These are phyloP conservation scores for Xiphorhynchus erythropygius DNA, from an alignment of 2,797 vertebrate genomes.

Conservation along the genomic window DNA sequence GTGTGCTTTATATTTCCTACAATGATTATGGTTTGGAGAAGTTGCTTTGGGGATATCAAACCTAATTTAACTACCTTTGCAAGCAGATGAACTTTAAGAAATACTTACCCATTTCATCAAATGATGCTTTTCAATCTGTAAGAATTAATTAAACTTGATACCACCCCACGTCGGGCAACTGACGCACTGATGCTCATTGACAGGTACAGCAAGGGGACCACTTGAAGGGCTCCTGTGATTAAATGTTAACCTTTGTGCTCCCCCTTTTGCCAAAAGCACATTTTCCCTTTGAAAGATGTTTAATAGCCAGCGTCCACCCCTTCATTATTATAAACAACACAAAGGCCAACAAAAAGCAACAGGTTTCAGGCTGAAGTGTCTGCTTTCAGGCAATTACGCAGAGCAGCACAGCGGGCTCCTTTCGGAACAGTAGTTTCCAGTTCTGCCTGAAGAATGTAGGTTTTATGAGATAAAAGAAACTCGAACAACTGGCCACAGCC, in stretches of 20 bases:
- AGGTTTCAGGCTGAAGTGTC: conserved; percentile 74
- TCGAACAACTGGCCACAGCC: conserved; percentile 65
- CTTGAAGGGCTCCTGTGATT: conserved; percentile 12
- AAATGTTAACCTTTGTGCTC: neutral
- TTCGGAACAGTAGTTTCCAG: conserved; percentile 74
- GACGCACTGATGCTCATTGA: conserved; percentile 28
- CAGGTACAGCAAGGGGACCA: neutral
- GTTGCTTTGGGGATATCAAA: conserved; percentile 35
- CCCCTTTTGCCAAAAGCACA: conserved; percentile 21
- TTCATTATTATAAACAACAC: conserved; percentile 73
- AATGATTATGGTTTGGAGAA: neutral
- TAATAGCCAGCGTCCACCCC: conserved; percentile 51
- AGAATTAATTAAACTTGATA: conserved; percentile 72
- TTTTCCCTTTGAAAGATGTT: conserved; percentile 46
- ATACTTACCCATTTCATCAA: conserved; percentile 43
- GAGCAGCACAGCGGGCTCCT: conserved; percentile 67
- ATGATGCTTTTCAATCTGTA: conserved; percentile 59
- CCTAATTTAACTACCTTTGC: neutral
- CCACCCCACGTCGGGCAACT: conserved; percentile 20
- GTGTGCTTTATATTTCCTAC: neutral
- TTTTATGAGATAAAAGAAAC: conserved; percentile 75
- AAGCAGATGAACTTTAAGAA: conserved; percentile 47
- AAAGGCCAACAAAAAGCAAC: conserved; percentile 71
- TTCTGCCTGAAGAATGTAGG: conserved; percentile 69
- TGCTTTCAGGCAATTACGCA: conserved; percentile 82